Conservation (phyloP, 2,888 invertebrate genomes). For the Synanthedon tipuliformis region DNA sequence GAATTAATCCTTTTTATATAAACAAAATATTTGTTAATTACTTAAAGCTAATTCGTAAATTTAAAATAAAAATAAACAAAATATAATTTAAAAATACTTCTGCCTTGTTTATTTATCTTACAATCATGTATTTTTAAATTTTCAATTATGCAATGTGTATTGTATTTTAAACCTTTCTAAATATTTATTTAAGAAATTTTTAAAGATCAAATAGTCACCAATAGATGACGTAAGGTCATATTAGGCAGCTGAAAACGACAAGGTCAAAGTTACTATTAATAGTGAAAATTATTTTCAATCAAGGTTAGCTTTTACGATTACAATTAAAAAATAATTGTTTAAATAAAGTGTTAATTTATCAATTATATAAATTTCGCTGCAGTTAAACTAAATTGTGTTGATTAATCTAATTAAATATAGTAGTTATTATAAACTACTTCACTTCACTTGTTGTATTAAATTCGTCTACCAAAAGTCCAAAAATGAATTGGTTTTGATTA, state of each 20-base stretch:
- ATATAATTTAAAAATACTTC: not conserved
- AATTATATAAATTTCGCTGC: not conserved
- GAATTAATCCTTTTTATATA: too few species aligned
- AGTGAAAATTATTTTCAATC: not conserved
- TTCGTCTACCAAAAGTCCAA: too few species aligned
- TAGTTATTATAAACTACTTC: too few species aligned
- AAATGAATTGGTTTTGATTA: too few species aligned
- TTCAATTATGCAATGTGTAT: not conserved
- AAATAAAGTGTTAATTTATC: not conserved
- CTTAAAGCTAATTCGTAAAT: too few species aligned
- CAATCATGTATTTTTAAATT: too few species aligned
- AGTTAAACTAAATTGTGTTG: too few species aligned
- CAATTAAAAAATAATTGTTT: not conserved
- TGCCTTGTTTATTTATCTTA: too few species aligned
- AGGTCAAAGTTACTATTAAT: slow-evolving; percentile 59
- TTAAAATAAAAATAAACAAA: too few species aligned
- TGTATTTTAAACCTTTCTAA: not conserved
- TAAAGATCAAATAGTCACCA: not conserved
- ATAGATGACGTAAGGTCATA: slow-evolving; percentile 56
- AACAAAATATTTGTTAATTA: too few species aligned
- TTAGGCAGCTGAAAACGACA: slow-evolving; percentile 39
- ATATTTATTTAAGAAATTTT: not conserved
- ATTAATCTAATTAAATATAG: too few species aligned
- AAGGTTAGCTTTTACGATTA: not conserved
- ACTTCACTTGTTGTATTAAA: too few species aligned